Conservation (phyloP, 2,113 vertebrate genomes). For the Macquaria australasica region DNA sequence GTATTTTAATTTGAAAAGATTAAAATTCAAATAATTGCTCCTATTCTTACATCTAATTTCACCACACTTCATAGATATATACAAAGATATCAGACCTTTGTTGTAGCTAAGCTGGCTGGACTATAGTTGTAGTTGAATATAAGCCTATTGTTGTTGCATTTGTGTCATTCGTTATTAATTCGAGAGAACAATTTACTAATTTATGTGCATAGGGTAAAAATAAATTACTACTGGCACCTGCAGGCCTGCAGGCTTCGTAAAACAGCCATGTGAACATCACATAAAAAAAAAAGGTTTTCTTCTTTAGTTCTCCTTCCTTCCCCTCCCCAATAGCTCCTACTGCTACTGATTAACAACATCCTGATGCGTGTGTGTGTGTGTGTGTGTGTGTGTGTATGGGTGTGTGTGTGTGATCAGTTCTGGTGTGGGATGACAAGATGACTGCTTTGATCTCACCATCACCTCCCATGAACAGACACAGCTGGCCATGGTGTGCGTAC, state of each 20-base stretch:
- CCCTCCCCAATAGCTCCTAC: slow-evolving; percentile 35
- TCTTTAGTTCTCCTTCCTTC: slow-evolving; percentile 25
- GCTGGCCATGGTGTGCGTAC: slow-evolving; percentile 44
- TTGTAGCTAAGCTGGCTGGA: neutral
- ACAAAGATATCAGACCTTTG: neutral
- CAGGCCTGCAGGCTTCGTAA: neutral
- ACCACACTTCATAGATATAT: neutral
- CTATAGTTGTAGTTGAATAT: neutral
- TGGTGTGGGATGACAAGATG: slow-evolving; percentile 55
- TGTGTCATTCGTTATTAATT: neutral
- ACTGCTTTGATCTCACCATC: slow-evolving; percentile 74
- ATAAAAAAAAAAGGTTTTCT: slow-evolving; percentile 1
- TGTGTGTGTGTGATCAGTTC: slow-evolving; percentile 38
- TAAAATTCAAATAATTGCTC: neutral
- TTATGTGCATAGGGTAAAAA: neutral
- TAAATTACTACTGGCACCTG: neutral
- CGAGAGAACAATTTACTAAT: neutral
- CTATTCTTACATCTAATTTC: neutral
- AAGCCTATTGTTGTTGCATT: neutral
- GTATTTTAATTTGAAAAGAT: neutral
- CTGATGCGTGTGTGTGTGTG: slow-evolving; percentile 43
- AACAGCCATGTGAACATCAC: slow-evolving; percentile 4
- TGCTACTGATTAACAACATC: slow-evolving; percentile 73
- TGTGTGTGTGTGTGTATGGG: slow-evolving; percentile 19
- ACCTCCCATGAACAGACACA: slow-evolving; percentile 60